These are phyloP conservation scores for Vultur gryphus DNA, from an alignment of 2,797 vertebrate species.

Conservation along the genomic window DNA sequence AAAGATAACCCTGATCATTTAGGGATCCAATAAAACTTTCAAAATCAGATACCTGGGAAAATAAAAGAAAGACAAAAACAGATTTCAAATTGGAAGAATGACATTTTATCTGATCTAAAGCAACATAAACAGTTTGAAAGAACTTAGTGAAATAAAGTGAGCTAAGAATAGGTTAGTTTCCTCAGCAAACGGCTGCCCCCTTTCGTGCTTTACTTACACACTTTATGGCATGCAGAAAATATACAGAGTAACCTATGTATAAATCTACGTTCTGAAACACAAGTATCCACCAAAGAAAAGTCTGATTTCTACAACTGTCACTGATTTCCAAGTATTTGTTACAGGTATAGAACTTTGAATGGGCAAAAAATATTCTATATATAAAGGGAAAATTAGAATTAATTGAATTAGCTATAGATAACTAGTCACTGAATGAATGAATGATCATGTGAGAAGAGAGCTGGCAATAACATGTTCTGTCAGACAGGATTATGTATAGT, in stretches of 20 bases:
- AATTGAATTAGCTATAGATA: background rate
- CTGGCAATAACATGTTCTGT: background rate
- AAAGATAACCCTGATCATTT: slow-evolving; percentile 94
- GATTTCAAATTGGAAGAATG: background rate
- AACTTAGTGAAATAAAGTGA: background rate
- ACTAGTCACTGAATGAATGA: background rate
- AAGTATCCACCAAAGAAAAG: background rate
- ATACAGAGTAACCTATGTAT: background rate
- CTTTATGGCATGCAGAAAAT: background rate
- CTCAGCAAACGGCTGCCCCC: background rate
- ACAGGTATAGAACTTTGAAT: background rate
- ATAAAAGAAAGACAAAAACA: background rate
- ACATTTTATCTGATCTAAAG: background rate
- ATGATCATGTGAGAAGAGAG: background rate
- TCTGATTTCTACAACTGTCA: background rate
- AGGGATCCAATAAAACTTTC: slow-evolving; percentile 90
- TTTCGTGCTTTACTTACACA: background rate
- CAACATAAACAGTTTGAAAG: background rate
- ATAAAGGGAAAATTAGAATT: background rate
- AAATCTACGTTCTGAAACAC: background rate
- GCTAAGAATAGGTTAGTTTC: background rate
- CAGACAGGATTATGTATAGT: background rate
- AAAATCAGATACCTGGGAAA: slow-evolving; percentile 87
- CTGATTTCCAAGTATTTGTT: background rate
- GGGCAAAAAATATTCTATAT: background rate